Base-by-base conservation (phyloP, 2,113 vertebrate genomes). In the Bujurquina vittata region DNA sequence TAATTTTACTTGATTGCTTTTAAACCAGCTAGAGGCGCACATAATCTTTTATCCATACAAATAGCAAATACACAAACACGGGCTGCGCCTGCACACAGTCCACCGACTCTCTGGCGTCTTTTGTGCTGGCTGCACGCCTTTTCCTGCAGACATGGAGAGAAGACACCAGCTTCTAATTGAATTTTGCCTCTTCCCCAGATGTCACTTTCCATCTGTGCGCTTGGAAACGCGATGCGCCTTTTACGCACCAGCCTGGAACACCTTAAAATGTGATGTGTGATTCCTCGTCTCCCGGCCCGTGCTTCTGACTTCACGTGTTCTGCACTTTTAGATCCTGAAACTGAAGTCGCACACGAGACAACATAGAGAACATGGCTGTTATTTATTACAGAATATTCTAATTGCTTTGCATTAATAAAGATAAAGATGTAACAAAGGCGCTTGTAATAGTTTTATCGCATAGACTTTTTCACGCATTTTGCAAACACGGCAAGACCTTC, bases 171-270 rank as follows among this genome's bases (percentile, higher is more conserved):
- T 83, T 81, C 93, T 97, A 97, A 98, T 97, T 96, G 81, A 97
- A 98, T 98, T 96, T 94, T 40, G 79, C 33, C 81, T 91, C 93
- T 95, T 95, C 93, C 92, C 96, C 97, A 97, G 97, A 98, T 97
- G 97, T 97, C 97, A 97, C 96, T 95, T 95, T 97, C 97, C 97
- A 97, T 97, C 97, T 98, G 97, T 95, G 96, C 94, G 91, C 94
- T 94, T 95, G 96, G 95, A 93, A 96, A 96, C 90, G 90, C 74
- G 87, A 89, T 77, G 90, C 82, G 89, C 84, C 73, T 87, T 92
- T 89, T 83, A 90, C 87, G 84, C 90, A 85, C 56, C 56, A 31
- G 33, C 60, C 79, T 40, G 79, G 56, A 83, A 83, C 83, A 86
- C 56, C 63, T 78, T 81, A 26, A 75, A 67, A n/a, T 74, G 37